A percentile compares a stretch with the other conserved stretches of the same genome.
These are phyloP conservation scores for Sprattus sprattus DNA, from an alignment of 2,113 vertebrate species.

Conservation along the genomic window DNA sequence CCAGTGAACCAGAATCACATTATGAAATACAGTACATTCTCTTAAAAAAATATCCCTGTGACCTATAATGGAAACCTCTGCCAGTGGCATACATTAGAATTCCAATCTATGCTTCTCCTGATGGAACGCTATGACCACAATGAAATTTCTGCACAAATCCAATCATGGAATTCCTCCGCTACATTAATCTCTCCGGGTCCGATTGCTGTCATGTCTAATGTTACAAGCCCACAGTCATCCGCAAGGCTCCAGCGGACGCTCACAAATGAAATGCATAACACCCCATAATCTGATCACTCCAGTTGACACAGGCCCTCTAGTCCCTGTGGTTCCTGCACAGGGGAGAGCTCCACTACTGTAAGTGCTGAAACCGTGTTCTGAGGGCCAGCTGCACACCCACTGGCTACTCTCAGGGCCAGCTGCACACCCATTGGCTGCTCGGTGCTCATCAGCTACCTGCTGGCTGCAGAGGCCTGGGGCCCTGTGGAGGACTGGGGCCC, in stretches of 20 bases:
- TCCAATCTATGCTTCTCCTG: neutral
- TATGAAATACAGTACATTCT: neutral
- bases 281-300: conserved; percentile 3
- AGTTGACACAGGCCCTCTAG: neutral
- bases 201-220: conserved; percentile 14
- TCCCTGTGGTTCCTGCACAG: neutral
- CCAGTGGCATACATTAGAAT: neutral
- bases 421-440: no score
- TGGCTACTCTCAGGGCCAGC: neutral
- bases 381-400: neutral
- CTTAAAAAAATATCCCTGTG: neutral
- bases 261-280: conserved; percentile 2
- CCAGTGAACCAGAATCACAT: neutral
- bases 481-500: neutral
- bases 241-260: neutral
- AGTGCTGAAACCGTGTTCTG: neutral
- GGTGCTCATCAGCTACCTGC: no score
- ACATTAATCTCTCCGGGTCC: neutral
- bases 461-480: neutral
- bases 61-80: neutral
- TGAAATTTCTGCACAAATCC: conserved; percentile 11
- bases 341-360: neutral
- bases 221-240: neutral
- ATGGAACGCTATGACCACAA: neutral
- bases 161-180: conserved; percentile 6